A percentile compares a stretch with the other conserved stretches of the same genome.
phyloP scores from a whole-genome alignment of 2,797 vertebrate genomes.

The Sphenodon punctatus region DNA sequence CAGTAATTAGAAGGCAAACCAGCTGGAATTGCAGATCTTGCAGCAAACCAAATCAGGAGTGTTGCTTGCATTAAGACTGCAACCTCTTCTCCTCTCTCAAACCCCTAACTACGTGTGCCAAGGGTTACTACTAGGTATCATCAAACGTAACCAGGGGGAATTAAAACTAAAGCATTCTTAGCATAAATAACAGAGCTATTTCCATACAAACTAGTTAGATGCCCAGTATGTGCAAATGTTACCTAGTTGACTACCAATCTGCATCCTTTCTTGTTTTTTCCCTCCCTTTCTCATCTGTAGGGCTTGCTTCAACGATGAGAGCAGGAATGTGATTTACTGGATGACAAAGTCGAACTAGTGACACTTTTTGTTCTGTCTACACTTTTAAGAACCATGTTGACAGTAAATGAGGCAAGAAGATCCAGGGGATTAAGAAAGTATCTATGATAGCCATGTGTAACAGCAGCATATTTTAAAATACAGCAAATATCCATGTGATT shows the following conservation, averaged over 20 bases:
- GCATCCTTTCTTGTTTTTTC: background rate
- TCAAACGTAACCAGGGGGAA: background rate
- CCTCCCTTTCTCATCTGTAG: background rate
- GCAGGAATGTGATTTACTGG: background rate
- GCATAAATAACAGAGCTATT: background rate
- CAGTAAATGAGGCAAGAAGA: background rate
- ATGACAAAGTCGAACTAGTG: background rate
- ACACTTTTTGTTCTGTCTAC: background rate
- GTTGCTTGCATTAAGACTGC: constrained; percentile 31
- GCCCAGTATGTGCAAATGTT: background rate
- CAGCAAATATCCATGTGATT: background rate
- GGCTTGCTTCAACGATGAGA: background rate
- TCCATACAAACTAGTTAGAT: background rate
- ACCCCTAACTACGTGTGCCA: background rate
- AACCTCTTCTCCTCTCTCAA: background rate
- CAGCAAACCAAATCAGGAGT: constrained; percentile 59
- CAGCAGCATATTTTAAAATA: background rate
- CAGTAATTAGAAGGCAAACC: constrained; percentile 41
- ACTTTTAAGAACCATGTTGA: background rate
- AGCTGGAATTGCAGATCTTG: constrained; percentile 56
- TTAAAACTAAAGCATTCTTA: background rate
- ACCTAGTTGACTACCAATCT: background rate
- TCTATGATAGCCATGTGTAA: background rate
- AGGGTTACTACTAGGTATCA: background rate
- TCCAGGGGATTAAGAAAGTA: background rate